These are phyloP conservation scores for Neodiprion lecontei DNA, from an alignment of 1,140 invertebrate species.

Conservation along the genomic window DNA sequence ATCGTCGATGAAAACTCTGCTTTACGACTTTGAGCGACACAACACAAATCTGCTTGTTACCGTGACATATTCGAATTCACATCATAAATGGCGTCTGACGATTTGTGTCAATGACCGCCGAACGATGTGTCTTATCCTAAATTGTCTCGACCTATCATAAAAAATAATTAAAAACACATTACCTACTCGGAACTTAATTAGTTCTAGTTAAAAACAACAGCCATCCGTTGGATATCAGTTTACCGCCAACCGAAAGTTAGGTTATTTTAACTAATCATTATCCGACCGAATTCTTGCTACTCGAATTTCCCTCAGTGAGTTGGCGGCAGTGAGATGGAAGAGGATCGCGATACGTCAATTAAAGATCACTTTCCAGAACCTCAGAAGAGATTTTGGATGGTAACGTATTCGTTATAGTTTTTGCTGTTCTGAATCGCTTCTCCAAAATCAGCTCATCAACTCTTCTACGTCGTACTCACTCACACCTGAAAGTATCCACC, in stretches of 20 bases:
- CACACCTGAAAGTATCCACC: not conserved
- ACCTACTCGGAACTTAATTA: too few relatives aligned
- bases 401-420: constrained; percentile 28
- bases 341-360: constrained; percentile 42
- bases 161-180: too few relatives aligned
- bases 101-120: not conserved
- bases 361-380: constrained; percentile 54
- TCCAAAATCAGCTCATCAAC: not conserved
- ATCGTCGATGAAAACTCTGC: too few relatives aligned
- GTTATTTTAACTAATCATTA: not conserved
- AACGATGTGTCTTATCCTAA: too few relatives aligned
- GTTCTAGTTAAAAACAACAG: too few relatives aligned
- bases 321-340: constrained; percentile 26
- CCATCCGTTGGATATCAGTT: too few relatives aligned
- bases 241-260: too few relatives aligned
- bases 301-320: not conserved
- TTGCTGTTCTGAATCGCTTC: not conserved
- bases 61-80: not conserved
- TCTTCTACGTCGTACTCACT: not conserved
- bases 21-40: too few relatives aligned
- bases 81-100: not conserved
- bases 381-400: constrained; percentile 54
- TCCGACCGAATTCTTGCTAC: not conserved
- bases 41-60: too few relatives aligned
- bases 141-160: too few relatives aligned